Conservation (phyloP, 2,113 vertebrate genomes). For the Centropus unirufus region DNA sequence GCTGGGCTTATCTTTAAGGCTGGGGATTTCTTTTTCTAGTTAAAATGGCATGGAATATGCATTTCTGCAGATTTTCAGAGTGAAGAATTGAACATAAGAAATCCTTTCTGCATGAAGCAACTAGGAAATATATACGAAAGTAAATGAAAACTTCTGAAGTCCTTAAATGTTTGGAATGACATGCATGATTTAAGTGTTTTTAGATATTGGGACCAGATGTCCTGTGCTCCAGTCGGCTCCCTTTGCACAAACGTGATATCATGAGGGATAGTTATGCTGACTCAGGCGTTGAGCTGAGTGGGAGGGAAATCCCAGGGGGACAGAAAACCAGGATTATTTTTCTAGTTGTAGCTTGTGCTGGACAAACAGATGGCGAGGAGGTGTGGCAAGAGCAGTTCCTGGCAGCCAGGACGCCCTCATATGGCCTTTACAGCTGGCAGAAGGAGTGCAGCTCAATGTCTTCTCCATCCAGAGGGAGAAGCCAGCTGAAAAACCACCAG, state of each 20-base stretch:
- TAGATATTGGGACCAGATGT: conserved; percentile 68
- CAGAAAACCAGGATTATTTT: conserved; percentile 2
- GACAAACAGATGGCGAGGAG: background rate
- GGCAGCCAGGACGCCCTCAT: background rate
- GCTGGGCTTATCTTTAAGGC: background rate
- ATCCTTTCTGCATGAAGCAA: conserved; percentile 1
- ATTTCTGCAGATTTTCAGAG: background rate
- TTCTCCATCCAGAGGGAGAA: background rate
- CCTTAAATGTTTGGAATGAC: conserved; percentile 62
- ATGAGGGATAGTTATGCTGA: conserved; percentile 38
- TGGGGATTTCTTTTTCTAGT: background rate
- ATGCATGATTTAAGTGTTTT: conserved; percentile 63
- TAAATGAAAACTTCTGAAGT: conserved; percentile 36
- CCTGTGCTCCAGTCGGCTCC: background rate
- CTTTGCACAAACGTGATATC: conserved; percentile 31
- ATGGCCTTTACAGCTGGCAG: background rate
- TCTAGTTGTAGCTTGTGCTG: background rate
- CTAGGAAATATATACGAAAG: conserved; percentile 29
- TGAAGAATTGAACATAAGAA: background rate
- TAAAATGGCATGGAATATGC: background rate
- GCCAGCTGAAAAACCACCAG: background rate
- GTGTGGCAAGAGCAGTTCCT: background rate
- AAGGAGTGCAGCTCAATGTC: rapidly evolving
- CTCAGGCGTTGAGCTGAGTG: background rate
- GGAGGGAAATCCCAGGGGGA: conserved; percentile 36